Conservation (phyloP, 2,888 invertebrate species). For the Limnephilus rhombicus region DNA sequence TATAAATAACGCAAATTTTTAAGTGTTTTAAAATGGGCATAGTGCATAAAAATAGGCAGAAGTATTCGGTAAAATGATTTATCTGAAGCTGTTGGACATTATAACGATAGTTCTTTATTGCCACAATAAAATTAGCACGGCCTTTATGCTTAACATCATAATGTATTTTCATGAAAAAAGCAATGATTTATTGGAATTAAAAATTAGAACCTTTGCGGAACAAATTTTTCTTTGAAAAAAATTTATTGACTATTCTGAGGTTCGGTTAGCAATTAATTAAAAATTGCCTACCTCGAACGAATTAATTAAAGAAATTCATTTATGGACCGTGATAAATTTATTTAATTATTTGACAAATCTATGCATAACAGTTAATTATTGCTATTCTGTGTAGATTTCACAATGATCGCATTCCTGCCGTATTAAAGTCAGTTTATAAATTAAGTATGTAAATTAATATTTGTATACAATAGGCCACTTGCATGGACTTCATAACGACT, state of each 20-base stretch:
- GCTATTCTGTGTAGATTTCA: background rate
- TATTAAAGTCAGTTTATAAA: background rate
- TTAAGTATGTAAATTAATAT: too few relatives aligned
- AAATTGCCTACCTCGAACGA: background rate
- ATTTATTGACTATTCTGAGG: background rate
- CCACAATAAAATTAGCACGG: background rate
- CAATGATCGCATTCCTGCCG: background rate
- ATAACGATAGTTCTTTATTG: background rate
- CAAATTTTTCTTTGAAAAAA: background rate
- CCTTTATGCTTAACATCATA: too few relatives aligned
- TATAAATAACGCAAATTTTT: background rate
- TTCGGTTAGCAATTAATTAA: background rate
- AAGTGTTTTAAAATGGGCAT: background rate
- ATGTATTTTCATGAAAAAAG: background rate
- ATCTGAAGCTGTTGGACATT: background rate
- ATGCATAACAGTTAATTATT: background rate
- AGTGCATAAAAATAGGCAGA: background rate
- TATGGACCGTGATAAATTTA: background rate
- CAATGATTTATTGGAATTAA: background rate
- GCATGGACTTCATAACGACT: too few relatives aligned
- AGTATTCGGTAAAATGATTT: background rate
- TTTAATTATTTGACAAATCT: background rate
- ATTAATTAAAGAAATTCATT: background rate
- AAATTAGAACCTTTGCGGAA: background rate
- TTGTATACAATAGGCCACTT: too few relatives aligned